Evolutionary conservation across 2,113 vertebrate species (phyloP).

Genomic region (Desmodus rotundus): DNA sequence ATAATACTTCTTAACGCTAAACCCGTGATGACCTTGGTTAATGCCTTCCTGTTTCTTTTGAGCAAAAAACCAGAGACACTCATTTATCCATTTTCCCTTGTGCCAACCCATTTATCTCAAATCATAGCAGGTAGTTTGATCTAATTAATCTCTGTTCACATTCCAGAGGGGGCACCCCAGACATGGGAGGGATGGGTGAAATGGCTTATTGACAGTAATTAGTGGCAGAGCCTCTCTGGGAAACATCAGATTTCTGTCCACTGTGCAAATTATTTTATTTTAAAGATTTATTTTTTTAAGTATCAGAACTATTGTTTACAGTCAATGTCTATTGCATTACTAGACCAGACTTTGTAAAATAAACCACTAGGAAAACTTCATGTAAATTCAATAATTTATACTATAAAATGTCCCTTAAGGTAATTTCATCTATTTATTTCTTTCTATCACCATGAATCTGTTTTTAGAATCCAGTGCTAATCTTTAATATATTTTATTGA

Average conservation of each 20-base stretch:
- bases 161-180: not conserved
- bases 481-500: not conserved
- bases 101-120: not conserved
- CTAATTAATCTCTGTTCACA: not conserved
- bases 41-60: not conserved
- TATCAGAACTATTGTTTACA: not conserved
- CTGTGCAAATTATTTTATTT: not conserved
- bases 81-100: not conserved
- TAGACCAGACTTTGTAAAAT: not conserved
- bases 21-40: not conserved
- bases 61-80: not conserved
- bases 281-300: not conserved
- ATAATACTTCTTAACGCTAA: not conserved
- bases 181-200: not conserved
- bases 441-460: not conserved
- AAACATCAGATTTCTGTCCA: not conserved
- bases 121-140: not conserved
- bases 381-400: not conserved
- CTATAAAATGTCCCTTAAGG: not conserved
- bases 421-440: constrained; percentile 20
- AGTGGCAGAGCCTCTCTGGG: not conserved
- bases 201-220: not conserved
- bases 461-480: constrained; percentile 30
- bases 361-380: not conserved
- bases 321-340: not conserved